Percentiles rank a stretch among this genome's conserved stretches.
Evolutionary conservation across 1,140 invertebrate genomes (phyloP).

Genomic region (Drosophila sulfurigaster): DNA sequence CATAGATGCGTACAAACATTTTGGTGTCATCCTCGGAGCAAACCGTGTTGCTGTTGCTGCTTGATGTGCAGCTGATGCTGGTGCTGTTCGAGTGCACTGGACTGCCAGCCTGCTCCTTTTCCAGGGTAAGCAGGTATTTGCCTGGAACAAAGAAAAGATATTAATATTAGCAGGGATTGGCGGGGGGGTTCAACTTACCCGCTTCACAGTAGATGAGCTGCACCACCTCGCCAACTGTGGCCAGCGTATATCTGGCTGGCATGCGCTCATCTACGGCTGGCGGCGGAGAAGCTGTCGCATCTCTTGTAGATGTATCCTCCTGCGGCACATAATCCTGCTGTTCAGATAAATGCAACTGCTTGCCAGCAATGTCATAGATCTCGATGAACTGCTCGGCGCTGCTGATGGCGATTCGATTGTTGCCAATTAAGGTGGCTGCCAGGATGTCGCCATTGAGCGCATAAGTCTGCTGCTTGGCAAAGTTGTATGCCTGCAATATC

Average conservation of each 20-base stretch:
- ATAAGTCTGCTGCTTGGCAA: constrained; percentile 79
- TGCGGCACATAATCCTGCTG: constrained; percentile 31
- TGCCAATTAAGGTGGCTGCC: constrained; percentile 74
- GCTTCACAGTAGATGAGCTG: constrained; percentile 80
- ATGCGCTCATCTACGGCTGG: constrained; percentile 54
- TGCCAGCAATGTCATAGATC: constrained; percentile 79
- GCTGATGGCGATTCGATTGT: constrained; percentile 79
- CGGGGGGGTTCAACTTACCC: constrained; percentile 44
- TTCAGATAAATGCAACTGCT: constrained; percentile 41
- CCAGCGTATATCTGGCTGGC: constrained; percentile 67
- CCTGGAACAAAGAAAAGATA: constrained; percentile 35
- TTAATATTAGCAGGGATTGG: neutral
- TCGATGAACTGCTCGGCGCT: constrained; percentile 83
- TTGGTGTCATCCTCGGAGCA: constrained; percentile 80
- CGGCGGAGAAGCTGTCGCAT: constrained; percentile 20
- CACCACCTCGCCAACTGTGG: constrained; percentile 80
- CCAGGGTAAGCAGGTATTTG: constrained; percentile 77
- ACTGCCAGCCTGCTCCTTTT: constrained; percentile 78
- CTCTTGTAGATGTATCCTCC: constrained; percentile 11
- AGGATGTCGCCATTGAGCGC: constrained; percentile 79
- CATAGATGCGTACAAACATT: constrained; percentile 84
- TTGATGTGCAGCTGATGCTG: constrained; percentile 80
- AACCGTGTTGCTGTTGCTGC: constrained; percentile 77
- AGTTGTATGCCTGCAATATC: constrained; percentile 82
- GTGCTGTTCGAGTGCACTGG: constrained; percentile 76